These are phyloP conservation scores for Hydrolagus affinis DNA, from an alignment of 2,113 vertebrate species.

Conservation along the genomic window DNA sequence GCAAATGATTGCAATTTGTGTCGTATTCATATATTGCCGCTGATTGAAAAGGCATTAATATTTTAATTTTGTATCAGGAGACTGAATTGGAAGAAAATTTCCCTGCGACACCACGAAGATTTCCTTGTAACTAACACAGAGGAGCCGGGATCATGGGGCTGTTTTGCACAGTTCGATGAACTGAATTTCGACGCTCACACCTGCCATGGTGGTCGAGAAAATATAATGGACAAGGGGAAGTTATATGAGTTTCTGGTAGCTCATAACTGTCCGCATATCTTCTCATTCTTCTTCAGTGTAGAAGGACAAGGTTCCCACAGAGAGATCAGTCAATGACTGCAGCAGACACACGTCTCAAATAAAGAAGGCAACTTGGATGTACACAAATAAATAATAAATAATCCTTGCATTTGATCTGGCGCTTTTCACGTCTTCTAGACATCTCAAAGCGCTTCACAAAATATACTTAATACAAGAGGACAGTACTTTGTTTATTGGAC, in stretches of 20 bases:
- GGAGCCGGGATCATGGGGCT: background rate
- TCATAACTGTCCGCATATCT: background rate
- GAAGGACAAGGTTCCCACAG: background rate
- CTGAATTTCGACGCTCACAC: background rate
- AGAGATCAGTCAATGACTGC: background rate
- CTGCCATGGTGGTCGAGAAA: background rate
- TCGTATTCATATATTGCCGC: background rate
- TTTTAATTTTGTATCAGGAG: background rate
- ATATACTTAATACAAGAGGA: conserved; percentile 13
- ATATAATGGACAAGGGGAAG: background rate
- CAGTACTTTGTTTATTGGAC: too few species aligned
- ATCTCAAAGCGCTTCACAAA: too few species aligned
- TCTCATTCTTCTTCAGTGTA: background rate
- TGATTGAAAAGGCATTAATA: background rate
- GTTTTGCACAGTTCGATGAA: background rate
- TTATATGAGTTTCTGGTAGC: background rate
- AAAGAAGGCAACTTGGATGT: background rate
- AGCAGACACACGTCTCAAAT: background rate
- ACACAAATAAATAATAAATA: too few species aligned
- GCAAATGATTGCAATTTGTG: background rate
- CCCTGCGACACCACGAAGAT: background rate
- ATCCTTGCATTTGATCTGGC: too few species aligned
- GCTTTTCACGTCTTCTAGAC: too few species aligned
- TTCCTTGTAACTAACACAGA: background rate
- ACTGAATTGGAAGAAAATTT: background rate